phyloP scores from a whole-genome alignment of 2,113 vertebrate genomes.

The Neoarius graeffei region DNA sequence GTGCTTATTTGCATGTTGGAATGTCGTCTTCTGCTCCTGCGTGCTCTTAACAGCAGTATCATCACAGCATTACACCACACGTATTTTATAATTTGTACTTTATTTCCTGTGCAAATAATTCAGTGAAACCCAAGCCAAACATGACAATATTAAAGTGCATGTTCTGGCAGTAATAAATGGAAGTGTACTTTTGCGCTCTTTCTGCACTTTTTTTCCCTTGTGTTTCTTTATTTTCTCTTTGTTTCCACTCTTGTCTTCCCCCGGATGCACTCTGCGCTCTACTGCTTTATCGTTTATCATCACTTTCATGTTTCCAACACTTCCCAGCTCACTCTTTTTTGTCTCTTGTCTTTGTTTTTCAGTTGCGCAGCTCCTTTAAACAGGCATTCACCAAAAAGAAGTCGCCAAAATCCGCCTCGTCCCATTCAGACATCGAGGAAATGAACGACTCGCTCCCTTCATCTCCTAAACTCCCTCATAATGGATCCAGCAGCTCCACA shows the following conservation, averaged over 20 bases:
- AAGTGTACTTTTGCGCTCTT: neutral
- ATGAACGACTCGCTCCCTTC: conserved; percentile 96
- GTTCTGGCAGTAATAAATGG: neutral
- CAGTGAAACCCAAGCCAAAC: neutral
- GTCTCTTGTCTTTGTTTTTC: conserved; percentile 50
- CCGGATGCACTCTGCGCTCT: neutral
- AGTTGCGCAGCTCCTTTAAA: conserved; percentile 98
- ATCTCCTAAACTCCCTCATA: conserved; percentile 91
- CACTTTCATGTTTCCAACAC: neutral
- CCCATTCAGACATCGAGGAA: conserved; percentile 98
- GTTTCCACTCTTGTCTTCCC: conserved; percentile 5
- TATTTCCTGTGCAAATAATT: no score
- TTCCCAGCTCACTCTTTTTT: conserved; percentile 19
- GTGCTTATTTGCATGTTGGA: neutral
- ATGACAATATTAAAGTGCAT: neutral
- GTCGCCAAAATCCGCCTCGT: conserved; percentile 96
- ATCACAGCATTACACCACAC: no score
- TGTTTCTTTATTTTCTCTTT: neutral
- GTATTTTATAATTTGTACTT: no score
- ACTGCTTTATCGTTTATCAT: no score
- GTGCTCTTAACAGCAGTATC: no score
- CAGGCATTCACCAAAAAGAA: conserved; percentile 99
- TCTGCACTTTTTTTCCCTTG: neutral
- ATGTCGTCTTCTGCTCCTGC: no score
- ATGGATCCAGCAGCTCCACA: conserved; percentile 74